These are phyloP conservation scores for Heliconius erato DNA, from an alignment of 2,888 invertebrate species.

Conservation along the genomic window DNA sequence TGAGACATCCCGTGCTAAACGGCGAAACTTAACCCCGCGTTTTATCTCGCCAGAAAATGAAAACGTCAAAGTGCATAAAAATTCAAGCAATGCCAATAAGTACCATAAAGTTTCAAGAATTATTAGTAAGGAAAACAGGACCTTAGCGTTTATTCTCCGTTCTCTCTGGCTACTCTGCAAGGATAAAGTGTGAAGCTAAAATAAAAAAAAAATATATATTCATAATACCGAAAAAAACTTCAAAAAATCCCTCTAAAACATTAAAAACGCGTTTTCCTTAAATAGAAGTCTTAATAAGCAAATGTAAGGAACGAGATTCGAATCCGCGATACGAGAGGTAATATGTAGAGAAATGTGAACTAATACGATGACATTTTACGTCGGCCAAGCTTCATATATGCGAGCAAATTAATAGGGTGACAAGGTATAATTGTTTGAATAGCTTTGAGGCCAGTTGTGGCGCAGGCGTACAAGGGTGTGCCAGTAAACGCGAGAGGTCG, in stretches of 20 bases:
- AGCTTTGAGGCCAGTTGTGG: background rate
- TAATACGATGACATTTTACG: conserved; percentile 74
- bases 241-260: background rate
- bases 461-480: too few species aligned
- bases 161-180: too few species aligned
- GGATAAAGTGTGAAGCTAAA: too few species aligned
- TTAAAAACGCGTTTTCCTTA: conserved; percentile 13
- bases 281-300: conserved; percentile 30
- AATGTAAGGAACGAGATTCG: conserved; percentile 53
- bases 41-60: background rate
- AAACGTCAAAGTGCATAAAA: background rate
- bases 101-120: background rate
- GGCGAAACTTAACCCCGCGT: background rate
- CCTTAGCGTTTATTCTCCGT: too few species aligned
- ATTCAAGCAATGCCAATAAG: background rate
- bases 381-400: conserved; percentile 62
- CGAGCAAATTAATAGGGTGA: conserved; percentile 52
- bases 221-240: background rate
- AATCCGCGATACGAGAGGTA: conserved; percentile 60
- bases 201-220: too few species aligned
- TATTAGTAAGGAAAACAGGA: background rate
- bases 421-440: conserved; percentile 51
- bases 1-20: background rate
- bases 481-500: too few species aligned
- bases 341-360: conserved; percentile 67